Percentiles rank a stretch among this genome's conserved stretches.
These are phyloP conservation scores for Menura novaehollandiae DNA, from an alignment of 2,113 vertebrate genomes.

Conservation along the genomic window DNA sequence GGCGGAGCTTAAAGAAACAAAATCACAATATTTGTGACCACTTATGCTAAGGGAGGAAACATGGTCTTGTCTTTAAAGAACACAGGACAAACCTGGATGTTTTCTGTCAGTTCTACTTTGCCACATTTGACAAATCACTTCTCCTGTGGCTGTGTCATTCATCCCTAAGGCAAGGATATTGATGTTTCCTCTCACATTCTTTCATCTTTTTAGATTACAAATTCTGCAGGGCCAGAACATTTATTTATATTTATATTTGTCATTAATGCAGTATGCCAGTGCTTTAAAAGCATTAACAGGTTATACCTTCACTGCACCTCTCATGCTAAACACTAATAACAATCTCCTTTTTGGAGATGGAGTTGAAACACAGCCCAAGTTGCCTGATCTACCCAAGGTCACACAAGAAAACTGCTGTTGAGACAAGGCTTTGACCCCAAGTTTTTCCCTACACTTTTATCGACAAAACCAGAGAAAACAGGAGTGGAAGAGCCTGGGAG, in stretches of 20 bases:
- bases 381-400: neutral
- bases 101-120: neutral
- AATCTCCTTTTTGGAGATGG: neutral
- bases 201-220: constrained; percentile 3
- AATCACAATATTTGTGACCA: neutral
- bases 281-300: constrained; percentile 19
- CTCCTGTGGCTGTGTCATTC: neutral
- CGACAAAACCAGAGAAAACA: neutral
- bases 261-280: neutral
- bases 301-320: neutral
- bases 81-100: neutral
- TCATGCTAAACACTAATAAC: neutral
- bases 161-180: neutral
- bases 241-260: constrained; percentile 38
- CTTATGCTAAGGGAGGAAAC: neutral
- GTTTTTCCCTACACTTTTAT: neutral
- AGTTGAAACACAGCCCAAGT: neutral
- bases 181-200: constrained; percentile 4
- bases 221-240: neutral
- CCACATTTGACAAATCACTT: constrained; percentile 12
- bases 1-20: neutral
- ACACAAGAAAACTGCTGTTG: neutral
- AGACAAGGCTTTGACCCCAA: neutral
- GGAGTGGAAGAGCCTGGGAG: neutral
- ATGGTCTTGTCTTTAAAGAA: neutral